These are phyloP conservation scores for Paraplagusia blochii DNA, from an alignment of 2,113 vertebrate species.

Conservation along the genomic window DNA sequence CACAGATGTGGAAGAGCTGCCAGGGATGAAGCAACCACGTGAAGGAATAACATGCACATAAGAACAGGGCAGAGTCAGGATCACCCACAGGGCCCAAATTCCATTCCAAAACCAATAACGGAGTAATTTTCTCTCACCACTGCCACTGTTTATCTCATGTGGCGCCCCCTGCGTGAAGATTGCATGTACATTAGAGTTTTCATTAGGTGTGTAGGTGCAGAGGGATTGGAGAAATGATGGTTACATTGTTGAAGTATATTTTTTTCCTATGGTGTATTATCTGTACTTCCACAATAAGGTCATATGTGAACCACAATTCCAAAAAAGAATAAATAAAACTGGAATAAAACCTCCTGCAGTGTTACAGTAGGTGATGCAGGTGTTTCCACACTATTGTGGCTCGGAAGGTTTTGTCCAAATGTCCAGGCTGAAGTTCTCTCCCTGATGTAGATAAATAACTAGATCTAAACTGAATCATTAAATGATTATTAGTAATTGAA, in stretches of 20 bases:
- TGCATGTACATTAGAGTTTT: conserved; percentile 2
- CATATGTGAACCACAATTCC: too few relatives aligned
- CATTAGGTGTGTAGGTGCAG: neutral
- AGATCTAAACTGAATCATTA: too few relatives aligned
- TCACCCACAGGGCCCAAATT: conserved; percentile 7
- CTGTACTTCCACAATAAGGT: neutral
- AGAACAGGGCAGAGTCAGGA: conserved; percentile 13
- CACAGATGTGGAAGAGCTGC: conserved; percentile 10
- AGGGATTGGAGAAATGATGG: conserved; percentile 6
- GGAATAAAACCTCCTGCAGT: too few relatives aligned
- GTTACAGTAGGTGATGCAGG: too few relatives aligned
- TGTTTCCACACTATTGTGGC: too few relatives aligned
- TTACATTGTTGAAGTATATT: neutral
- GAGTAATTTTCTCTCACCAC: conserved; percentile 18
- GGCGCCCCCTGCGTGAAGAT: neutral
- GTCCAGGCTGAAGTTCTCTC: too few relatives aligned
- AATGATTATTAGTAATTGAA: too few relatives aligned
- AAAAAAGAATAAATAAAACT: too few relatives aligned
- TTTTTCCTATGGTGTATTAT: neutral
- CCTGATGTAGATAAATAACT: too few relatives aligned
- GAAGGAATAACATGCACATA: conserved; percentile 8
- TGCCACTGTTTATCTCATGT: conserved; percentile 30
- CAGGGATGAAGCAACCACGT: neutral
- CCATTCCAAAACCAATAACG: conserved; percentile 30
- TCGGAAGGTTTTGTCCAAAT: too few relatives aligned